Percentiles rank a stretch among this genome's conserved stretches.
These are phyloP conservation scores for Prunella fulvescens DNA, from an alignment of 2,113 vertebrate genomes.

Conservation along the genomic window DNA sequence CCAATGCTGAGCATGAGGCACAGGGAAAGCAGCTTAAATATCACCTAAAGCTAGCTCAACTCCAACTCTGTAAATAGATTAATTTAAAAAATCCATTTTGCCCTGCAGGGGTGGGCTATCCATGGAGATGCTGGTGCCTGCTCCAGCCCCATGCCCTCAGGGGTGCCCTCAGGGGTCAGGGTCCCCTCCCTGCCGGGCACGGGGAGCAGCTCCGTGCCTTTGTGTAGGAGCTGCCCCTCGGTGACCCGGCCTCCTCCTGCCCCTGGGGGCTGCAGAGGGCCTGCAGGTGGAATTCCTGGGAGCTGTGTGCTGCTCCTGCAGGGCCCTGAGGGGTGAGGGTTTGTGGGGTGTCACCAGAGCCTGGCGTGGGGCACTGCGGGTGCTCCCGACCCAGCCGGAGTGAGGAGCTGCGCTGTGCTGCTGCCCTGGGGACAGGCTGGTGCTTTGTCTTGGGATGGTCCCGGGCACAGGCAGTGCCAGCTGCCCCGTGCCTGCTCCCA, in stretches of 20 bases:
- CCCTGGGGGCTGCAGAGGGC: rapidly evolving
- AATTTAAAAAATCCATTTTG: background rate
- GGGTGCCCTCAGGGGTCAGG: background rate
- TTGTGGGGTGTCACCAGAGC: background rate
- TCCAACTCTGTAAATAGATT: background rate
- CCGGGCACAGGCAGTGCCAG: rapidly evolving
- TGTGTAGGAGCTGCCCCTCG: rapidly evolving
- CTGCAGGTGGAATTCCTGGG: background rate
- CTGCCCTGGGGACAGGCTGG: background rate
- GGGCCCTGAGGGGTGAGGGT: too few relatives aligned
- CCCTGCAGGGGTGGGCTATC: background rate
- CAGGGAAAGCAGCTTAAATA: background rate
- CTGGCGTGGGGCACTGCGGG: background rate
- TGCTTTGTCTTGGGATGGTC: background rate
- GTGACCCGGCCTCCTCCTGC: background rate
- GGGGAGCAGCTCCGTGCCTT: background rate
- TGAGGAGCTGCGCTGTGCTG: background rate
- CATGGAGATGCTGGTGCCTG: background rate
- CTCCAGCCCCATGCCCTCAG: background rate
- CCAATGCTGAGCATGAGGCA: background rate
- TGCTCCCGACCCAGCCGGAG: rapidly evolving
- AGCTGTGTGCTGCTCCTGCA: background rate
- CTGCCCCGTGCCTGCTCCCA: background rate
- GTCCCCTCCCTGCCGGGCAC: background rate
- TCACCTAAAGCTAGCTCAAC: background rate